phyloP scores from a whole-genome alignment of 2,888 invertebrate genomes.

The Octonoba sinensis region DNA sequence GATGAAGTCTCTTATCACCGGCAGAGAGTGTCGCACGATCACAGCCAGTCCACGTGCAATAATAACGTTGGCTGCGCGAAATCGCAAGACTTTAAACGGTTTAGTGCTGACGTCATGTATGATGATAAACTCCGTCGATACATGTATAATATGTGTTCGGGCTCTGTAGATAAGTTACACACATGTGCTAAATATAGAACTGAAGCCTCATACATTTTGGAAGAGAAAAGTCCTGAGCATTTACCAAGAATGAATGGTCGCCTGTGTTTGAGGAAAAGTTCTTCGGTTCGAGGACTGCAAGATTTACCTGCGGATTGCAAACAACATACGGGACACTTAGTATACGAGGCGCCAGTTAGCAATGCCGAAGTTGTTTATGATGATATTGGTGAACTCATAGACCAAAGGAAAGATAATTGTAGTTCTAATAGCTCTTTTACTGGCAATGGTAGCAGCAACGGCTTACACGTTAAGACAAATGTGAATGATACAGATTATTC shows the following conservation, averaged over 20 bases:
- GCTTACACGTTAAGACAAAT: conserved; percentile 45
- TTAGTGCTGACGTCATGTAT: conserved; percentile 65
- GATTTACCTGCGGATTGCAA: conserved; percentile 36
- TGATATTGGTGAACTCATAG: conserved; percentile 79
- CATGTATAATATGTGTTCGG: conserved; percentile 60
- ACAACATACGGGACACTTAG: conserved; percentile 70
- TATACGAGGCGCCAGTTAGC: conserved; percentile 77
- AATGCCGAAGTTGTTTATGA: conserved; percentile 85
- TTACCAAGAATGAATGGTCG: conserved; percentile 51
- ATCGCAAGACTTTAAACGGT: conserved; percentile 62
- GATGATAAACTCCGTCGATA: conserved; percentile 65
- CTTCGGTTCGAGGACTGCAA: conserved; percentile 56
- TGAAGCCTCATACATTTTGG: conserved; percentile 56
- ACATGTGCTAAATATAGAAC: conserved; percentile 47
- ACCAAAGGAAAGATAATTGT: conserved; percentile 49
- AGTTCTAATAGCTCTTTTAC: conserved; percentile 19
- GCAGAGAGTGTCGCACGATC: conserved; percentile 44
- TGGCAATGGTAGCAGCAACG: conserved; percentile 31
- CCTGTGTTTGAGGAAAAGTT: conserved; percentile 51
- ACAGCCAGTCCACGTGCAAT: conserved; percentile 18
- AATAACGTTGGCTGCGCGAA: conserved; percentile 19
- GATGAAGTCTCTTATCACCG: conserved; percentile 69
- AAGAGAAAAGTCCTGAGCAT: conserved; percentile 47
- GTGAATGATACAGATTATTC: conserved; percentile 34
- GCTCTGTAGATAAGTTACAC: conserved; percentile 57